Evolutionary conservation across 2,113 vertebrate species (phyloP).

Genomic region (Macaca nemestrina): DNA sequence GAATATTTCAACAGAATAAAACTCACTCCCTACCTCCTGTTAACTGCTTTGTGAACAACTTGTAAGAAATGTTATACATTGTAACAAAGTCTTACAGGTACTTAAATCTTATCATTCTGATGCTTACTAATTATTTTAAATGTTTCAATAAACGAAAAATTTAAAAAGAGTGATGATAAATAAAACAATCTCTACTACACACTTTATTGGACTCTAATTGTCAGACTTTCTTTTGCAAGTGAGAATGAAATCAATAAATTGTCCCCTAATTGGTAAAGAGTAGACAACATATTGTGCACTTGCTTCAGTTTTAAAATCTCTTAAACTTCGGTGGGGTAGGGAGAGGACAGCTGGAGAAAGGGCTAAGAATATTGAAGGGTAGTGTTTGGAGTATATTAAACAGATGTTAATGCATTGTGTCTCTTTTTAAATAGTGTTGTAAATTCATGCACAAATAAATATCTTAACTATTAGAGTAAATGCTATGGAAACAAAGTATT

Average conservation of each 20-base stretch:
- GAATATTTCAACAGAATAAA: background rate
- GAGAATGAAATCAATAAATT: background rate
- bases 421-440: background rate
- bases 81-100: background rate
- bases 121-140: conserved; percentile 8
- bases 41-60: background rate
- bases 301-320: background rate
- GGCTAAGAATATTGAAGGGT: background rate
- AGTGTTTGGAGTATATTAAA: background rate
- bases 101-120: background rate
- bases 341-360: background rate
- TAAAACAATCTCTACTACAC: background rate
- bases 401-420: background rate
- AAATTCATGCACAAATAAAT: background rate
- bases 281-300: background rate
- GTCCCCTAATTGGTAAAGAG: background rate
- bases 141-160: background rate
- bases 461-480: background rate
- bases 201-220: background rate
- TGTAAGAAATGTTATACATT: background rate
- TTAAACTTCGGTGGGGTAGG: background rate
- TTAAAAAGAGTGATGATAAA: background rate
- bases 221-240: background rate
- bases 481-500: background rate
- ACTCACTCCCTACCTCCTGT: background rate